Evolutionary conservation across 2,888 invertebrate species (phyloP).

Genomic region (Tridacna crocea): DNA sequence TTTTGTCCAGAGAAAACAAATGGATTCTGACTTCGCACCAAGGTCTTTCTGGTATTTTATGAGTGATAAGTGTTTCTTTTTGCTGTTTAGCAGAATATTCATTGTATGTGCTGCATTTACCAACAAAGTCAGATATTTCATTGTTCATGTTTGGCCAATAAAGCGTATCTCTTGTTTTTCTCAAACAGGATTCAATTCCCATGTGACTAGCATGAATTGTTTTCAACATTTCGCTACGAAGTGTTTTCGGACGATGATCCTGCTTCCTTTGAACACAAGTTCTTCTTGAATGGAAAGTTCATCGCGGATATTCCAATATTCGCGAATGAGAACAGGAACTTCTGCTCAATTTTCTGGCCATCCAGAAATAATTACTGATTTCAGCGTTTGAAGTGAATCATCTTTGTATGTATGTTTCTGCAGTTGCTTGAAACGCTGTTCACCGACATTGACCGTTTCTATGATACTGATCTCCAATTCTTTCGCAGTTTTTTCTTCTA

Average conservation of each 20-base stretch:
- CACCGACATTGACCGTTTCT: background rate
- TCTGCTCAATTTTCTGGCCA: slow-evolving; percentile 14
- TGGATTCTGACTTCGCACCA: slow-evolving; percentile 46
- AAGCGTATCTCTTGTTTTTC: slow-evolving; percentile 36
- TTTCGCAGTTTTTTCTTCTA: background rate
- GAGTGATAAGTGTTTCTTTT: slow-evolving; percentile 41
- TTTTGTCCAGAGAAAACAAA: slow-evolving; percentile 33
- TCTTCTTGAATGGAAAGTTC: slow-evolving; percentile 22
- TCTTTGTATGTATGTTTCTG: slow-evolving; percentile 12
- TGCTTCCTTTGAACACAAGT: slow-evolving; percentile 29
- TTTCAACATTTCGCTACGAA: slow-evolving; percentile 25
- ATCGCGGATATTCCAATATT: slow-evolving; percentile 20
- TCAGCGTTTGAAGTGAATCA: slow-evolving; percentile 20
- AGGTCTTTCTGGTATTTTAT: slow-evolving; percentile 36
- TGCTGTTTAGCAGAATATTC: slow-evolving; percentile 32
- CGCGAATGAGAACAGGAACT: slow-evolving; percentile 5
- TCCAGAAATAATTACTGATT: slow-evolving; percentile 1
- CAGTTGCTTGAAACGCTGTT: background rate
- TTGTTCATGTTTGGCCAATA: slow-evolving; percentile 52
- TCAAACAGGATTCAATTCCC: slow-evolving; percentile 17
- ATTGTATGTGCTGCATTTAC: slow-evolving; percentile 32
- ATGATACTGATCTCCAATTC: background rate
- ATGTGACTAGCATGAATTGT: slow-evolving; percentile 31
- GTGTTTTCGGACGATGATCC: slow-evolving; percentile 22
- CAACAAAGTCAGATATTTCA: slow-evolving; percentile 35